Evolutionary conservation across 2,888 invertebrate genomes (phyloP).

Genomic region (Diarsia brunnea): DNA sequence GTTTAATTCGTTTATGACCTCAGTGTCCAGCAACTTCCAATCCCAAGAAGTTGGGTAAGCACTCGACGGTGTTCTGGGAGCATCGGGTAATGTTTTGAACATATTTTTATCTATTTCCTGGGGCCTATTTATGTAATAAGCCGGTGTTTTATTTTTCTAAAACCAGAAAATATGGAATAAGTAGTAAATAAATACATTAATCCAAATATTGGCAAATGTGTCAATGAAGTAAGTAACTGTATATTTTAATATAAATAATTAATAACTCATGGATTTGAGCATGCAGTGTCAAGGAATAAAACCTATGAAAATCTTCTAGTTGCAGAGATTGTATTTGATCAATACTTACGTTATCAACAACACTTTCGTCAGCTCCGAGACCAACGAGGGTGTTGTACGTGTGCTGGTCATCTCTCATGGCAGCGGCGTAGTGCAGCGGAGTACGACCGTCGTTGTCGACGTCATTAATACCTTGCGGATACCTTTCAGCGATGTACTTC

Average conservation of each 20-base stretch:
- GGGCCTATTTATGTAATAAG: constrained; percentile 94
- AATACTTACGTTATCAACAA: constrained; percentile 94
- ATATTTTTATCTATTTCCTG: constrained; percentile 94
- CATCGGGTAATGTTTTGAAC: constrained; percentile 94
- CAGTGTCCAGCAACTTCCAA: constrained; percentile 92
- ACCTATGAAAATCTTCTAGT: constrained; percentile 2
- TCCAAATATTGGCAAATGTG: not conserved
- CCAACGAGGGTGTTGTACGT: constrained; percentile 95
- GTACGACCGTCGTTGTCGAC: constrained; percentile 96
- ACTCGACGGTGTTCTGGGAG: constrained; percentile 94
- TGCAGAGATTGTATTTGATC: not conserved
- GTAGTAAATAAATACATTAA: constrained; percentile 10
- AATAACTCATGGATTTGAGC: constrained; percentile 11
- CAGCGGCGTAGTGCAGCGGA: constrained; percentile 96
- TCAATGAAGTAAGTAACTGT: not conserved
- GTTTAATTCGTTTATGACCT: constrained; percentile 84
- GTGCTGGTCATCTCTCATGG: constrained; percentile 94
- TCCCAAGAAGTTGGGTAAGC: constrained; percentile 93
- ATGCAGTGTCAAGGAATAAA: constrained; percentile 41
- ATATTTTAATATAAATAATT: not conserved
- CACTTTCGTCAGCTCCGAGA: constrained; percentile 96
- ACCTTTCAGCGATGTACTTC: constrained; percentile 93
- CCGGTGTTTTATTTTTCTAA: constrained; percentile 96
- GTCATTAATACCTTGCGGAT: constrained; percentile 93
- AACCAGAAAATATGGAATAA: constrained; percentile 62